Conservation (phyloP, 2,797 vertebrate species). For the Enteromius trimaculatus region DNA sequence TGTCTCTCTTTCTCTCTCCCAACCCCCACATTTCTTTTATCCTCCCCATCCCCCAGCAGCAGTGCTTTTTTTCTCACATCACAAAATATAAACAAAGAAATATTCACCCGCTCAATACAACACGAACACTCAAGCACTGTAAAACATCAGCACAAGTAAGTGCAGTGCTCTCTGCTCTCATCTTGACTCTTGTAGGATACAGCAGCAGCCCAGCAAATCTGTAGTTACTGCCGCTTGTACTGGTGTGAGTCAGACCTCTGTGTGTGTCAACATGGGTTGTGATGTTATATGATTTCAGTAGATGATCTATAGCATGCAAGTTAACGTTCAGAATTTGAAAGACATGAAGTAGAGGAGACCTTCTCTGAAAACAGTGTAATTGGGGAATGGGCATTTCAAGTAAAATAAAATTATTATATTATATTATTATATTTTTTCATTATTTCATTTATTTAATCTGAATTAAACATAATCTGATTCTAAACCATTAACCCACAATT, state of each 20-base stretch:
- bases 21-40: not conserved
- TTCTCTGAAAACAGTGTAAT: not conserved
- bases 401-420: not conserved
- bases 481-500: no score
- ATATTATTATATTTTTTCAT: no score
- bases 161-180: not conserved
- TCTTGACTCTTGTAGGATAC: not conserved
- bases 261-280: not conserved
- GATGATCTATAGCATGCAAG: not conserved
- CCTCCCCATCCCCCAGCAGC: not conserved
- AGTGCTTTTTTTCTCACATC: not conserved
- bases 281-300: not conserved
- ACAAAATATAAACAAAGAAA: not conserved
- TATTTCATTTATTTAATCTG: no score
- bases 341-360: not conserved
- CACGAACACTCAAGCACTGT: not conserved
- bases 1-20: slow-evolving; percentile 16
- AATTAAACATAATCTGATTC: no score
- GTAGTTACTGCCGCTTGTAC: not conserved
- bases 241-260: not conserved
- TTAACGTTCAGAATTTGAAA: not conserved
- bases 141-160: not conserved
- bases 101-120: not conserved
- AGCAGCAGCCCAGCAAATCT: not conserved
- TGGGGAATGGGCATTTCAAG: not conserved